Conservation (phyloP, 1,140 invertebrate genomes). For the Prorops nasuta region DNA sequence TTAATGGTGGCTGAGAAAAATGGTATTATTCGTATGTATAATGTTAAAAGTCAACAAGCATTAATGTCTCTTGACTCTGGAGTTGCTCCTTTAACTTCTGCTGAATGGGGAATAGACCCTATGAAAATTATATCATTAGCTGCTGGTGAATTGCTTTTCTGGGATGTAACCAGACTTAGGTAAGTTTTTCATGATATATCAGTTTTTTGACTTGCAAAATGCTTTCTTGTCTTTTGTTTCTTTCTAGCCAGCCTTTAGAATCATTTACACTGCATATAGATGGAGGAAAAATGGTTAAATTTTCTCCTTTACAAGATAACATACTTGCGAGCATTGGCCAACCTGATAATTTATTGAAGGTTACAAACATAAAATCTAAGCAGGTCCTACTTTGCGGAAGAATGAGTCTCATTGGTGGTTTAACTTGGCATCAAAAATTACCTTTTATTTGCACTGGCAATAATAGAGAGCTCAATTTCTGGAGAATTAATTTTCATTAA, state of each 20-base stretch:
- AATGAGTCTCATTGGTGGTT: slow-evolving; percentile 59
- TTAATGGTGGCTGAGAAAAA: slow-evolving; percentile 74
- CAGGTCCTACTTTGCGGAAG: slow-evolving; percentile 56
- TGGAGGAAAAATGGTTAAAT: slow-evolving; percentile 59
- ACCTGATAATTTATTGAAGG: slow-evolving; percentile 62
- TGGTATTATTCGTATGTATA: slow-evolving; percentile 72
- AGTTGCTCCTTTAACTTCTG: slow-evolving; percentile 63
- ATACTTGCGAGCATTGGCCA: slow-evolving; percentile 62
- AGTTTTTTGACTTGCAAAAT: not conserved
- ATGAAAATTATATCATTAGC: slow-evolving; percentile 63
- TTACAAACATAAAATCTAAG: slow-evolving; percentile 60
- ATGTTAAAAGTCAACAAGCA: slow-evolving; percentile 66
- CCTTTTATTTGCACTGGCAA: slow-evolving; percentile 64
- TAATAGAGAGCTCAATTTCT: slow-evolving; percentile 64
- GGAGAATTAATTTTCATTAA: slow-evolving; percentile 63
- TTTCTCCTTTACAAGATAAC: slow-evolving; percentile 59
- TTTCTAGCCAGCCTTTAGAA: slow-evolving; percentile 58
- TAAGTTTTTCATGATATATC: slow-evolving; percentile 26
- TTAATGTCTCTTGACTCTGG: slow-evolving; percentile 70
- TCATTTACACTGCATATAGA: slow-evolving; percentile 60
- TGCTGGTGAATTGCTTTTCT: slow-evolving; percentile 64
- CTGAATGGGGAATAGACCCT: slow-evolving; percentile 70
- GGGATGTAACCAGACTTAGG: slow-evolving; percentile 64
- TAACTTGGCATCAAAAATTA: slow-evolving; percentile 65
- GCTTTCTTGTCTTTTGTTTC: not conserved